Percentiles rank a stretch among this genome's conserved stretches.
Conservation (phyloP, 2,797 vertebrate species). For the Enteromius afrohamiltoni region DNA sequence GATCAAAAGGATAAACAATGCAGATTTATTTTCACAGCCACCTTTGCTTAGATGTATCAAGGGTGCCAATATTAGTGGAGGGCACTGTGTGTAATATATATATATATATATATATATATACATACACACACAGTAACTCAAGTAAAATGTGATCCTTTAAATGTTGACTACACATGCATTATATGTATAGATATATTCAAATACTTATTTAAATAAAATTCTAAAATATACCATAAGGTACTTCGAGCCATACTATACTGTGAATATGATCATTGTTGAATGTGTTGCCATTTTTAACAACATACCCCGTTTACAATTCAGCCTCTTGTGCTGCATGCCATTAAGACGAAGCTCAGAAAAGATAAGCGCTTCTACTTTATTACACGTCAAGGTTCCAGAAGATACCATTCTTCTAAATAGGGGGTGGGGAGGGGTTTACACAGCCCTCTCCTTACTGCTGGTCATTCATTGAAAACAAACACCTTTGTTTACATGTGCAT, state of each 20-base stretch:
- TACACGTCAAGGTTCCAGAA: conserved; percentile 88
- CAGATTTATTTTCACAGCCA: too few relatives aligned
- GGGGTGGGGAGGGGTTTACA: conserved; percentile 11
- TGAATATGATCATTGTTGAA: background rate
- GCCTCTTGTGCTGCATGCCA: background rate
- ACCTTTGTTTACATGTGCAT: conserved; percentile 33
- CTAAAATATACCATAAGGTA: background rate
- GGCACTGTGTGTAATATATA: too few relatives aligned
- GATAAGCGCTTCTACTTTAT: conserved; percentile 89
- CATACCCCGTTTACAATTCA: background rate
- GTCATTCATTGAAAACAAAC: conserved; percentile 38
- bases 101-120: too few relatives aligned
- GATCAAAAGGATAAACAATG: too few relatives aligned
- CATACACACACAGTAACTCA: too few relatives aligned
- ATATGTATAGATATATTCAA: too few relatives aligned
- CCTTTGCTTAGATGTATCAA: too few relatives aligned
- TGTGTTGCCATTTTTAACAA: background rate
- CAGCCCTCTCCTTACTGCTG: conserved; percentile 46
- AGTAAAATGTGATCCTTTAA: too few relatives aligned
- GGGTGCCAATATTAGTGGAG: too few relatives aligned
- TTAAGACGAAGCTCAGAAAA: conserved; percentile 62
- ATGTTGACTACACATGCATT: too few relatives aligned
- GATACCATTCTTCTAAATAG: conserved; percentile 76
- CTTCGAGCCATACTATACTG: background rate
- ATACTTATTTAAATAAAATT: too few relatives aligned